phyloP scores from a whole-genome alignment of 2,888 invertebrate genomes.

The Synergus japonicus region DNA sequence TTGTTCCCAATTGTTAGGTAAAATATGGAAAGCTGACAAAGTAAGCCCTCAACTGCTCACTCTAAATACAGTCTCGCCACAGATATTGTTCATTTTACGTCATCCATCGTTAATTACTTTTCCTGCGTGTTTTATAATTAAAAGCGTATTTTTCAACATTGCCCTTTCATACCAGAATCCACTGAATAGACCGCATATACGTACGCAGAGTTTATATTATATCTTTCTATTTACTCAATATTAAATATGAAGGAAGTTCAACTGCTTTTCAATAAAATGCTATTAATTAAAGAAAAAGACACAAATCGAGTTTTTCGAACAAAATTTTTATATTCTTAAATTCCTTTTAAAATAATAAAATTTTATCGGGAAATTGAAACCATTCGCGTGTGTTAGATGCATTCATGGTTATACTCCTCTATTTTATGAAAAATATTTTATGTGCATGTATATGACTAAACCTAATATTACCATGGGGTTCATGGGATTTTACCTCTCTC shows the following conservation, averaged over 20 bases:
- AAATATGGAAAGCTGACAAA: conserved; percentile 24
- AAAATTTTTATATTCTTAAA: not conserved
- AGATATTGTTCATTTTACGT: conserved; percentile 64
- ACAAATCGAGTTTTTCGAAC: not conserved
- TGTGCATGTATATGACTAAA: not conserved
- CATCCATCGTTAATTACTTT: conserved; percentile 65
- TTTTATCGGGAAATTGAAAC: conserved; percentile 2
- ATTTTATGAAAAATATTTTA: conserved; percentile 16
- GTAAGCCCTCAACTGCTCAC: not conserved
- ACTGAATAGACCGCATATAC: not conserved
- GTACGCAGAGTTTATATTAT: not conserved
- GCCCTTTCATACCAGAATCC: conserved; percentile 9
- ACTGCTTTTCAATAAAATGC: not conserved
- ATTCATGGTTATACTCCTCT: not conserved
- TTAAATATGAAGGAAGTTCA: not conserved
- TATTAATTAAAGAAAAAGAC: no score
- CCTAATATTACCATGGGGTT: not conserved
- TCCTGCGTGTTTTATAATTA: conserved; percentile 61
- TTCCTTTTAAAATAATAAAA: not conserved
- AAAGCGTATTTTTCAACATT: conserved; percentile 47
- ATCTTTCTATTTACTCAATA: not conserved
- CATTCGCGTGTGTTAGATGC: not conserved
- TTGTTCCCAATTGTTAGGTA: conserved; percentile 62
- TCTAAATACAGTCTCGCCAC: conserved; percentile 50
- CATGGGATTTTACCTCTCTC: not conserved